Base-by-base conservation (phyloP, 2,797 vertebrate species). In the Myoxocephalus aenaeus region DNA sequence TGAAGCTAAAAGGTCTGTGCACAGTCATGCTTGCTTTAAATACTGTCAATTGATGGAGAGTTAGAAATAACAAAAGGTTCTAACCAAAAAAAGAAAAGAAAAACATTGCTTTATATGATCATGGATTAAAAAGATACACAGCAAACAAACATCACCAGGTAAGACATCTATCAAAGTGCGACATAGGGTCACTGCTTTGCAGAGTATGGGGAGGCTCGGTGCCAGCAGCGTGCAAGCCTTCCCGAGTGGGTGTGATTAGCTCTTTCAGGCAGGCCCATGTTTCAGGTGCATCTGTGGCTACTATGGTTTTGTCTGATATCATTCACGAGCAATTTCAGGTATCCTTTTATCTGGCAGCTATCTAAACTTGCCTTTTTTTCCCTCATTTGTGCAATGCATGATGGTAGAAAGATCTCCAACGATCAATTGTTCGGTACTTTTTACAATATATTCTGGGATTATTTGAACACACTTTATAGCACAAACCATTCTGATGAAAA, bases 1-100 rank as follows among this genome's bases (percentile, higher is more conserved):
- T 71, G 11, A 70, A 70, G 63, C 66, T 34, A 38, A 32, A 34
- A 80, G 53, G 25, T 73, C 42, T 27, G 54, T 38, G 4, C 38
- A 5, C 18, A 4, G 22, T 11, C 27, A 27, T 18, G 42, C 42
- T 32, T 27, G 20, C 34, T 25, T 61, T 17, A 27, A 54, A 70
- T 50, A 25, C 12, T 13, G 14, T 40, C 5, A 69, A 44, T 13
- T 36, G 12, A 64, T 12, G n/a, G 13, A 57, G 1, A 0, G 14
- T 36, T 48, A n/a, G 9, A 53, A 20, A 63, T 53, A 66, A 56
- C 11, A 46, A 64, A 48, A 66, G 27, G 32, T 65, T 64, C 57
- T 4, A 32, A 32, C 3, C 32, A 40, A 40, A 40, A 32, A 32
- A 27, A 3, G 1, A 32, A 32, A 27, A 3, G 1, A 57, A 22